Evolutionary conservation across 1,140 invertebrate species (phyloP), one percentile per base, ranked within the genome.

Genomic region (Orius laevigatus): DNA sequence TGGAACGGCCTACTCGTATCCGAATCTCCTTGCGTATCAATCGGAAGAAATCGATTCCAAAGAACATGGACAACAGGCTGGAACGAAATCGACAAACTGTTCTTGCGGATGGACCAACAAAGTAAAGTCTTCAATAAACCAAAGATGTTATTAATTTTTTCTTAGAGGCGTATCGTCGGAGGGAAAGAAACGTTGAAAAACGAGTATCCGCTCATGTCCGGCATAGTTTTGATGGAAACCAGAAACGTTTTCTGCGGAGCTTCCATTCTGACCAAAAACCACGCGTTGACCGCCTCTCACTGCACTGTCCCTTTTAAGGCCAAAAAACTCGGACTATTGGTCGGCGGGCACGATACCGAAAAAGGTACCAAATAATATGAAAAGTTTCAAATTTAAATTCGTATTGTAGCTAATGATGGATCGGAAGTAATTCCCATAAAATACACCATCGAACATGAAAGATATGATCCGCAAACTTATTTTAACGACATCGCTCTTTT

Each of bases 121-220:
- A 39, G 51, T 48, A 47, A 40, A 25, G 3, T 25, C 25, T 25
- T 25, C 11, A 5, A 38, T 12, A 16, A 10, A 38, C 3, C 5
- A 12, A 38, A 12, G n/a, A 34, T 34, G 3, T 38, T 38, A 12
- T 12, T 38, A 3, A 10, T 2, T 42, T 42, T 42, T 42, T 6
- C 18, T 2, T 42, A 42, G 40, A 42, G 18, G 72, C 20, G 81
- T 35, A 85, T 87, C 14, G 78, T 84, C 0, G 79, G 78, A 3
- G 81, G 79, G n/a, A 70, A 72, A 48, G 77, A 79, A 11, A 66
- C 65, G 31, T 62, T 74, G 46, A 79, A 82, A 56, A 52, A 52
- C 38, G 83, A 85, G 58, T 84, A 80, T 61, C 84, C 84, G 2
- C 87, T 83, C 81, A 80, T 84, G 70, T 80, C 72, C 0, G 73